Conservation (phyloP, 2,888 invertebrate genomes). For the Ametastegia equiseti region DNA sequence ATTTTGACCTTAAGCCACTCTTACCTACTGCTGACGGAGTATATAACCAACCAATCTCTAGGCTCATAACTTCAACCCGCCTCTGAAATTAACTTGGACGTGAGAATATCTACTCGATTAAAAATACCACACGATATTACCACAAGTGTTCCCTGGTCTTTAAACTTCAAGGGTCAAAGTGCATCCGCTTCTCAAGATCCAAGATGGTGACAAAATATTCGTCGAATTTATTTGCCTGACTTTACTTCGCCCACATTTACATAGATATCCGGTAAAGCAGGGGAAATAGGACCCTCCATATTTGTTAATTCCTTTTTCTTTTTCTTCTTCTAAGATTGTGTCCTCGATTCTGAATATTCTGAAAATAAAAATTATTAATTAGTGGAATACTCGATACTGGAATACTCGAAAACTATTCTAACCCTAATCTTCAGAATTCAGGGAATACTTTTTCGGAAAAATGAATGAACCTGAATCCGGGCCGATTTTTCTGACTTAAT, state of each 20-base stretch:
- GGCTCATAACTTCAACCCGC: neutral
- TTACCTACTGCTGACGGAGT: neutral
- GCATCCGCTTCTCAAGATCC: neutral
- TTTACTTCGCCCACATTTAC: neutral
- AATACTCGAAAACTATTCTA: too few species aligned
- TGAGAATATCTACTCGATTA: constrained; percentile 1
- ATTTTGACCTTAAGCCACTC: neutral
- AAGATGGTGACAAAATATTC: neutral
- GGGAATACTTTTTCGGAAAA: too few species aligned
- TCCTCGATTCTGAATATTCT: too few species aligned
- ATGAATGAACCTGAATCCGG: too few species aligned
- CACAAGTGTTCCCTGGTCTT: neutral
- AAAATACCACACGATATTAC: neutral
- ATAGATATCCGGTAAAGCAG: too few species aligned
- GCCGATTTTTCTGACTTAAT: too few species aligned
- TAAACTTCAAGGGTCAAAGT: neutral
- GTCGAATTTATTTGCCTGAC: neutral
- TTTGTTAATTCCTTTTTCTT: too few species aligned
- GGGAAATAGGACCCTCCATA: too few species aligned
- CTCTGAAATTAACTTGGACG: constrained; percentile 8
- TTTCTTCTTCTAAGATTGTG: too few species aligned
- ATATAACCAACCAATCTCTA: neutral
- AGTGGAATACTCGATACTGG: too few species aligned
- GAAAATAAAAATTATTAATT: too few species aligned
- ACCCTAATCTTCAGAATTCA: too few species aligned